Evolutionary conservation across 2,888 invertebrate species (phyloP).

Genomic region (Trisateles emortualis): DNA sequence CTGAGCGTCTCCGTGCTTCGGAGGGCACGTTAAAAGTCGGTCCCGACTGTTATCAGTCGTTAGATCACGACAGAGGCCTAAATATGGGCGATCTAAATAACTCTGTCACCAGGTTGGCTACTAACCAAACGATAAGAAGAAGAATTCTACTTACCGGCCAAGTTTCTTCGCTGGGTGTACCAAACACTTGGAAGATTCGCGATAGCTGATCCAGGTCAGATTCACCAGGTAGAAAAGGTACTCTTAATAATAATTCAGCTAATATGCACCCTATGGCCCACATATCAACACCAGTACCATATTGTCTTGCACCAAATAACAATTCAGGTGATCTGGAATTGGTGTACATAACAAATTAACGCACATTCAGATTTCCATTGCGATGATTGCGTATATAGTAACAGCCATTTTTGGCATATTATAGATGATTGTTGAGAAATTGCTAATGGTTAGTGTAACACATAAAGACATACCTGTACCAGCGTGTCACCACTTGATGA

Average conservation of each 20-base stretch:
- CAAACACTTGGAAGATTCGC: slow-evolving; percentile 97
- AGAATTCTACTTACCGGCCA: slow-evolving; percentile 91
- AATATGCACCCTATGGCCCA: slow-evolving; percentile 99
- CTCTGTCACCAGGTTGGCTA: no score
- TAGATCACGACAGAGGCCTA: no score
- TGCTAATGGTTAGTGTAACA: background rate
- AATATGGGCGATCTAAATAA: no score
- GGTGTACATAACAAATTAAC: background rate
- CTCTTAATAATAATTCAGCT: slow-evolving; percentile 96
- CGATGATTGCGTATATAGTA: background rate
- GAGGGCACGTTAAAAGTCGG: no score
- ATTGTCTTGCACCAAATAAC: slow-evolving; percentile 97
- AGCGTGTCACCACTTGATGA: slow-evolving; percentile 98
- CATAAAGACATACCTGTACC: slow-evolving; percentile 90
- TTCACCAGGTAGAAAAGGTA: slow-evolving; percentile 98
- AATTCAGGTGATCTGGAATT: slow-evolving; percentile 94
- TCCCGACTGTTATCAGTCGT: no score
- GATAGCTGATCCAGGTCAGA: slow-evolving; percentile 98
- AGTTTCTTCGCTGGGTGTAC: slow-evolving; percentile 96
- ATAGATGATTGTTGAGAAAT: no score
- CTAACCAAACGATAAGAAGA: no score
- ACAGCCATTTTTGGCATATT: no score
- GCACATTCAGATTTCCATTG: no score
- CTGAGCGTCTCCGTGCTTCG: no score
- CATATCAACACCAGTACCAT: slow-evolving; percentile 98